phyloP scores from a whole-genome alignment of 2,888 invertebrate genomes.

The Saturnia pavonia region DNA sequence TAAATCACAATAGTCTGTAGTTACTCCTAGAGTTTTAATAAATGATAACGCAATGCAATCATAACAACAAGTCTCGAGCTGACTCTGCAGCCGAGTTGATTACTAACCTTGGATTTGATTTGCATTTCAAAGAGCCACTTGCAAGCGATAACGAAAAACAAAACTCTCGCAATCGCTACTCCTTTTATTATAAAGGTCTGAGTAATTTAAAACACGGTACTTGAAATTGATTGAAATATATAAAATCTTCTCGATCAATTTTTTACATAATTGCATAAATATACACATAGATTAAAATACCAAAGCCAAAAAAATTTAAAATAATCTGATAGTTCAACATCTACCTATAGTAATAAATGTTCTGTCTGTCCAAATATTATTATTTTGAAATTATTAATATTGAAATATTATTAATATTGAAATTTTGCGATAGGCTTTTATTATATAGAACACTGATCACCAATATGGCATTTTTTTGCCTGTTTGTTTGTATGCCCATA shows the following conservation, averaged over 20 bases:
- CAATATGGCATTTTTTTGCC: too few species aligned
- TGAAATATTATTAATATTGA: too few species aligned
- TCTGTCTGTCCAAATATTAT: too few species aligned
- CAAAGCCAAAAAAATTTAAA: too few species aligned
- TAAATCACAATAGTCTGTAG: background rate
- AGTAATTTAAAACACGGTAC: slow-evolving; percentile 25
- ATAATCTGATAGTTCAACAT: too few species aligned
- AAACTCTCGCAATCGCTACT: slow-evolving; percentile 27
- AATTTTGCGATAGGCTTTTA: too few species aligned
- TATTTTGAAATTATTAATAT: too few species aligned
- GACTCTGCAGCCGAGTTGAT: slow-evolving; percentile 26
- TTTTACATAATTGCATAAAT: background rate
- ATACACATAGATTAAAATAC: too few species aligned
- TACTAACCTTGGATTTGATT: slow-evolving; percentile 33
- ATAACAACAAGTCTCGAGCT: background rate
- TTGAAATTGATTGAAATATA: background rate
- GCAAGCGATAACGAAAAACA: slow-evolving; percentile 32
- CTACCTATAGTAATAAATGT: too few species aligned
- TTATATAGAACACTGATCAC: too few species aligned
- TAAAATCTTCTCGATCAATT: background rate
- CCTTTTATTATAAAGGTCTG: slow-evolving; percentile 35
- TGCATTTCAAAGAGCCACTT: slow-evolving; percentile 39
- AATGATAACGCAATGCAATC: background rate
- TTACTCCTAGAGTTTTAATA: background rate
- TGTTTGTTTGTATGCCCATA: too few species aligned